Conservation (phyloP, 2,888 invertebrate species). For the Nemotelus pantherinus region DNA sequence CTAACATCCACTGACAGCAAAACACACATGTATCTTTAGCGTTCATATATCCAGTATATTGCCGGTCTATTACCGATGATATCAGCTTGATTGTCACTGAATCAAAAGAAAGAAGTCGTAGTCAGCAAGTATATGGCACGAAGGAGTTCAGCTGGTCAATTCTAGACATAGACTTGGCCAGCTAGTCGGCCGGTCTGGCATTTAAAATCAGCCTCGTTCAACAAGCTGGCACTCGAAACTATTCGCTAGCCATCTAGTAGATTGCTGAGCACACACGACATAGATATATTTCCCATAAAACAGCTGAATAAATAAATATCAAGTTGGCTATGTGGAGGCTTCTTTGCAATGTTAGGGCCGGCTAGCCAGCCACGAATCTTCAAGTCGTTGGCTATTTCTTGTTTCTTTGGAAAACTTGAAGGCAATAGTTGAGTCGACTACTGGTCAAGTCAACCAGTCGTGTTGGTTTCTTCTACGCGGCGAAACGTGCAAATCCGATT, state of each 20-base stretch:
- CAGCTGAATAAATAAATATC: conserved; percentile 32
- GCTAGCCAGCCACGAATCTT: background rate
- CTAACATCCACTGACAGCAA: too few species aligned
- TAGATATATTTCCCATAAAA: background rate
- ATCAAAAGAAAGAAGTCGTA: too few species aligned
- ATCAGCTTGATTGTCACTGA: too few species aligned
- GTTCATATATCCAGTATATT: too few species aligned
- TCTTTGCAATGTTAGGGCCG: background rate
- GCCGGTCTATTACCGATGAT: too few species aligned
- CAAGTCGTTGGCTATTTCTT: conserved; percentile 27
- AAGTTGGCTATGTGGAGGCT: conserved; percentile 4
- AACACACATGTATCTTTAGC: too few species aligned
- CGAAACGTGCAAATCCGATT: background rate
- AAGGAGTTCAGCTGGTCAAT: conserved; percentile 30
- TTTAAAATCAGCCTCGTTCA: background rate
- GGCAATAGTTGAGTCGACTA: background rate
- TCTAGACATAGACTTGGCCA: background rate
- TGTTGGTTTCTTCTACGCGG: conserved; percentile 26
- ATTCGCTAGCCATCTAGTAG: background rate
- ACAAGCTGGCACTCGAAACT: background rate
- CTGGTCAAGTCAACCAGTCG: background rate
- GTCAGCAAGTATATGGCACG: background rate
- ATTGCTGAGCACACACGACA: background rate
- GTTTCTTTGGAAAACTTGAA: conserved; percentile 21
- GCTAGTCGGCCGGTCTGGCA: conserved; percentile 19